Percentiles rank a stretch among this genome's conserved stretches.
phyloP scores from a whole-genome alignment of 2,888 invertebrate species.

The Standfussiana lucernea region DNA sequence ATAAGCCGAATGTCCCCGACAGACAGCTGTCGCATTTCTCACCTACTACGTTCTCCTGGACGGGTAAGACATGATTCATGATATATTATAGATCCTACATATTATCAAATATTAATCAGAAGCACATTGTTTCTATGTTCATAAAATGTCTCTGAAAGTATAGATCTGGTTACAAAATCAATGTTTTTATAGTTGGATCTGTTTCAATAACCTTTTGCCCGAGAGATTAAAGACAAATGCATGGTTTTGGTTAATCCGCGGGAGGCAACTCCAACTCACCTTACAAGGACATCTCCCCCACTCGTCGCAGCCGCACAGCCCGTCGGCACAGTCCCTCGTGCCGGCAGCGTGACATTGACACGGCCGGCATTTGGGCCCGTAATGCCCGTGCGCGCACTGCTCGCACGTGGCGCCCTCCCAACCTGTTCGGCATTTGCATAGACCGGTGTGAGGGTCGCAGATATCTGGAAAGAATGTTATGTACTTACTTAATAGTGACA shows the following conservation, averaged over 20 bases:
- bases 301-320: slow-evolving; percentile 93
- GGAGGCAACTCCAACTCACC: slow-evolving; percentile 83
- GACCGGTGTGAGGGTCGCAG: slow-evolving; percentile 91
- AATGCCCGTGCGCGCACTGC: slow-evolving; percentile 95
- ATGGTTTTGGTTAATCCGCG: background rate
- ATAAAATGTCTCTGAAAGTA: background rate
- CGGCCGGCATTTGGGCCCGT: slow-evolving; percentile 96
- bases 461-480: slow-evolving; percentile 87
- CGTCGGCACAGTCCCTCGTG: slow-evolving; percentile 90
- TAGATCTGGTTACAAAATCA: background rate
- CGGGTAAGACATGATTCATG: background rate
- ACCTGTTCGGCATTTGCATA: slow-evolving; percentile 94
- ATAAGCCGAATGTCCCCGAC: slow-evolving; percentile 96
- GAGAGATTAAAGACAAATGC: background rate
- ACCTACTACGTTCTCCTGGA: slow-evolving; percentile 95
- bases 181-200: background rate
- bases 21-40: slow-evolving; percentile 96
- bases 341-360: slow-evolving; percentile 96
- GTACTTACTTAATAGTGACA: background rate
- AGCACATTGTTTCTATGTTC: background rate
- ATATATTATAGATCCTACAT: background rate
- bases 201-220: background rate
- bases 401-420: slow-evolving; percentile 95
- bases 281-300: slow-evolving; percentile 97
- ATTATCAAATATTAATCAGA: background rate